Conservation (phyloP, 2,113 vertebrate genomes). For the Saccopteryx bilineata region DNA sequence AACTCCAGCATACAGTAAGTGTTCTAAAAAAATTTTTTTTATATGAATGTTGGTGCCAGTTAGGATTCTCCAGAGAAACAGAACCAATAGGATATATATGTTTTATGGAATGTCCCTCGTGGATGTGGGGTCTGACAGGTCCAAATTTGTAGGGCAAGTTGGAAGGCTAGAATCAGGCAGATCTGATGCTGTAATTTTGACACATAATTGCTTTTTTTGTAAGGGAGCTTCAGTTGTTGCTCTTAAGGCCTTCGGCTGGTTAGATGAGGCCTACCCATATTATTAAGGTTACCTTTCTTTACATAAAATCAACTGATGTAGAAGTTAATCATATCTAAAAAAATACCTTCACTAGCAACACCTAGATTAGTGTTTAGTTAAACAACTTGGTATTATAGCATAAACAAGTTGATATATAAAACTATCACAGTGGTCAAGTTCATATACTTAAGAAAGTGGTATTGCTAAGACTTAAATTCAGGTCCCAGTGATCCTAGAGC, state of each 20-base stretch:
- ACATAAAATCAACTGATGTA: not conserved
- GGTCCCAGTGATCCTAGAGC: not conserved
- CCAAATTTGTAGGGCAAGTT: not conserved
- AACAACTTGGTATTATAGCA: not conserved
- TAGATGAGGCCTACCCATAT: not conserved
- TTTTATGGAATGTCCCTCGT: not conserved
- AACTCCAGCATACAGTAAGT: not conserved
- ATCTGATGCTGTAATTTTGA: not conserved
- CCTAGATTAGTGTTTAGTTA: not conserved
- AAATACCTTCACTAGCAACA: not conserved
- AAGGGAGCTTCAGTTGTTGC: not conserved
- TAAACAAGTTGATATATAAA: not conserved
- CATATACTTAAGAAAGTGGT: not conserved
- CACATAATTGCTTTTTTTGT: constrained; percentile 12
- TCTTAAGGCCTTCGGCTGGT: not conserved
- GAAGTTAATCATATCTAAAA: constrained; percentile 10
- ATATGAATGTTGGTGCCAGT: not conserved
- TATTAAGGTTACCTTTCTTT: not conserved
- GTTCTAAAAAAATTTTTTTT: not conserved
- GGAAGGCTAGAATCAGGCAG: not conserved
- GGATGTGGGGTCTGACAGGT: not conserved
- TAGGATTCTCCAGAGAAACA: constrained; percentile 25
- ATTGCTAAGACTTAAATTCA: not conserved
- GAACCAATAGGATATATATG: not conserved
- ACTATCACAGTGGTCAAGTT: not conserved